These are phyloP conservation scores for Amblyopsis rosae DNA, from an alignment of 2,113 vertebrate species.

Conservation along the genomic window DNA sequence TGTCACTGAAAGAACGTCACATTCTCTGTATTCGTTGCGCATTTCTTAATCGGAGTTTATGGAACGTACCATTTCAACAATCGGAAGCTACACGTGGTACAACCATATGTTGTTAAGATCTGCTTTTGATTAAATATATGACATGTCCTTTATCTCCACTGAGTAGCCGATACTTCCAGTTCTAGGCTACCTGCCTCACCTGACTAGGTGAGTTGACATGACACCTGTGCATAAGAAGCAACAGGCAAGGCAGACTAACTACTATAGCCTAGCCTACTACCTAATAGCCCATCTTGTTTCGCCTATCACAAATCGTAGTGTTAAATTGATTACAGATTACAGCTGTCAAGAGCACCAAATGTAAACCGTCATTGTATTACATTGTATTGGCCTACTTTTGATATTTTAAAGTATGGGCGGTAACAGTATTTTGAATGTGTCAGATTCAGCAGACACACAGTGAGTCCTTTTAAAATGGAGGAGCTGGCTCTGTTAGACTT, in stretches of 20 bases:
- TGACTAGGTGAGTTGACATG: constrained; percentile 55
- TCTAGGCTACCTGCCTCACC: constrained; percentile 30
- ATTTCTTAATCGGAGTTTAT: constrained; percentile 29
- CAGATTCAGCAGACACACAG: constrained; percentile 14
- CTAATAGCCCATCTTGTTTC: background rate
- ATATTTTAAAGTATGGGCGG: constrained; percentile 50
- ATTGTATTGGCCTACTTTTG: background rate
- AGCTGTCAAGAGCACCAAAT: background rate
- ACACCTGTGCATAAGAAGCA: constrained; percentile 33
- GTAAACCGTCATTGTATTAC: background rate
- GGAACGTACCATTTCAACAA: background rate
- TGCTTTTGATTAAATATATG: background rate
- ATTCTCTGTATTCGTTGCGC: constrained; percentile 24
- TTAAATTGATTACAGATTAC: too few species aligned
- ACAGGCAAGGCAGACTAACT: background rate
- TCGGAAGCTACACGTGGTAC: constrained; percentile 18
- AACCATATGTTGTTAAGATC: background rate
- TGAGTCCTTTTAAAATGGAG: constrained; percentile 78
- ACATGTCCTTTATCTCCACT: background rate
- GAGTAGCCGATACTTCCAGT: constrained; percentile 12
- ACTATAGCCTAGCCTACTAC: too few species aligned
- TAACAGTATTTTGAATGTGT: constrained; percentile 36
- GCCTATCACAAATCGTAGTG: too few species aligned
- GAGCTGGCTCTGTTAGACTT: constrained; percentile 83
- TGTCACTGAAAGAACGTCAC: constrained; percentile 42